These are phyloP conservation scores for Cyclophora albipunctata DNA, from an alignment of 2,888 invertebrate genomes.

Conservation along the genomic window DNA sequence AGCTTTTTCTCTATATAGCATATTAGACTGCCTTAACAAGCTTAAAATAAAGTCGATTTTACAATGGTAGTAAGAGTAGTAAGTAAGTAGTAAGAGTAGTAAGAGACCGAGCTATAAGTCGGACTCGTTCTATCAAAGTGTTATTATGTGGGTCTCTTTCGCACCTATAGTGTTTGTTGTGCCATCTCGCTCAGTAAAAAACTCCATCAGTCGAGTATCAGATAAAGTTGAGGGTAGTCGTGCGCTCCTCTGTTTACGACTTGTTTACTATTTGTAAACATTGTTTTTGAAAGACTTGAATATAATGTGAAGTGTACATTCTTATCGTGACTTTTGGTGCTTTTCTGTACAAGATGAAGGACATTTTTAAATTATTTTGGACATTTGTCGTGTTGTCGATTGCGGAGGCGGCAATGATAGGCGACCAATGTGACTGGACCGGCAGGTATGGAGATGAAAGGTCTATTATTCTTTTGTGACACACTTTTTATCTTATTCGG, in stretches of 20 bases:
- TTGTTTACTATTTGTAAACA: conserved; percentile 41
- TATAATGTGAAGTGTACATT: conserved; percentile 39
- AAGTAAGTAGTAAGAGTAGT: too few relatives aligned
- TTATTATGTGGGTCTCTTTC: conserved; percentile 41
- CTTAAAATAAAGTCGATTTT: conserved; percentile 5
- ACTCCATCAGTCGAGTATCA: conserved; percentile 37
- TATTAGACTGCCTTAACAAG: not conserved
- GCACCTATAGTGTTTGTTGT: conserved; percentile 14
- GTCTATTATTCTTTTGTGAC: conserved; percentile 27
- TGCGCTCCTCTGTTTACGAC: conserved; percentile 19
- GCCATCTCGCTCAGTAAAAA: conserved; percentile 25
- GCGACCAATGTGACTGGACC: conserved; percentile 82
- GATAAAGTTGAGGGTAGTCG: conserved; percentile 26
- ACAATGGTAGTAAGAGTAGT: not conserved
- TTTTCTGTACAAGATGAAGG: conserved; percentile 38
- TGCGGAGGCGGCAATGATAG: conserved; percentile 75
- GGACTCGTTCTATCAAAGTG: conserved; percentile 21
- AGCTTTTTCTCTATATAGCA: conserved; percentile 7
- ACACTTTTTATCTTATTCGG: conserved; percentile 19
- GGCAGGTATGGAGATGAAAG: conserved; percentile 74
- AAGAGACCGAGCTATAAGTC: conserved; percentile 20
- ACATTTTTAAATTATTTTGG: conserved; percentile 48
- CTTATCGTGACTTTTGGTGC: conserved; percentile 20
- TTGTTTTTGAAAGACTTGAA: conserved; percentile 24
- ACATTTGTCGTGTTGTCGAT: conserved; percentile 53